A percentile compares a stretch with the other conserved stretches of the same genome.
Evolutionary conservation across 2,888 invertebrate genomes (phyloP).

Genomic region (Ethmia dodecea): DNA sequence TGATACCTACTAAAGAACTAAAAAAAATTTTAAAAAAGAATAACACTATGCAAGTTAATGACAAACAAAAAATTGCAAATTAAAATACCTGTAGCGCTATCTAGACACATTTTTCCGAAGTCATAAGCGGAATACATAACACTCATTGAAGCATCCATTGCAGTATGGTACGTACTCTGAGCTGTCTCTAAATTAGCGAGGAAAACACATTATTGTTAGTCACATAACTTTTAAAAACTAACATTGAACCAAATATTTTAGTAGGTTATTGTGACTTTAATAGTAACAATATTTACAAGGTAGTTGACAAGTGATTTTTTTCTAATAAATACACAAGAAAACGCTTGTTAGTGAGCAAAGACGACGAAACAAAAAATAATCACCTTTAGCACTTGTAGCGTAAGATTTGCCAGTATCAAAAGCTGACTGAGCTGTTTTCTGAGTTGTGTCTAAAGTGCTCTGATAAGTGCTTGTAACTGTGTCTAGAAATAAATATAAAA

Average conservation of each 20-base stretch:
- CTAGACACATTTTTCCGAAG: slow-evolving; percentile 47
- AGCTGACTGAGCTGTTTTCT: slow-evolving; percentile 42
- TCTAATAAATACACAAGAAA: no score
- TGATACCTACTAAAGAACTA: slow-evolving; percentile 27
- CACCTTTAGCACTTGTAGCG: slow-evolving; percentile 40
- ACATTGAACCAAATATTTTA: no score
- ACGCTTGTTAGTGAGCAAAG: no score
- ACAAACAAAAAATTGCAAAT: slow-evolving; percentile 8
- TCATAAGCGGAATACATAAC: slow-evolving; percentile 49
- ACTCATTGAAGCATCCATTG: slow-evolving; percentile 38
- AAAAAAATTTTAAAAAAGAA: slow-evolving; percentile 7
- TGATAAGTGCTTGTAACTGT: slow-evolving; percentile 16
- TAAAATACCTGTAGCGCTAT: slow-evolving; percentile 38
- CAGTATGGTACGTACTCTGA: slow-evolving; percentile 43
- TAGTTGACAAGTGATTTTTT: slow-evolving; percentile 18
- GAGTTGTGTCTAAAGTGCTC: slow-evolving; percentile 32
- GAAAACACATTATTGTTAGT: slow-evolving; percentile 27
- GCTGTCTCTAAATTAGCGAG: slow-evolving; percentile 46
- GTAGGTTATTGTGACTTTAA: no score
- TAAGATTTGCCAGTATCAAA: slow-evolving; percentile 42
- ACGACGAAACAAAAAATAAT: no score
- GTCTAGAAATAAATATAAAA: slow-evolving; percentile 17
- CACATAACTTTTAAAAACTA: no score
- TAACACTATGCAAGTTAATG: slow-evolving; percentile 1
- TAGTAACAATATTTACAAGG: no score